Evolutionary conservation across 1,140 invertebrate species (phyloP).

Genomic region (Euglossa dilemma): DNA sequence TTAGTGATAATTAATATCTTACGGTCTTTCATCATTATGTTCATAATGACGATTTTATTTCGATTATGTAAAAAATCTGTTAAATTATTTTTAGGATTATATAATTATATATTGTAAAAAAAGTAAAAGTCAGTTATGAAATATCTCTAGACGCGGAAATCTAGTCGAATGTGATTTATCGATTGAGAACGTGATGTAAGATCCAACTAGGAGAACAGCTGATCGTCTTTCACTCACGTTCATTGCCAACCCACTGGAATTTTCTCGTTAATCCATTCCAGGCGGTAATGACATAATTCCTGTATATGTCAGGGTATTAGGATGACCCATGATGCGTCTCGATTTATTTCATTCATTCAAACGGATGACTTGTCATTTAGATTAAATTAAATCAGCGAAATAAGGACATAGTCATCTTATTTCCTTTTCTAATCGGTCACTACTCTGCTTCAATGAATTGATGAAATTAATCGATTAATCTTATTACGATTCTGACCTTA

Average conservation of each 20-base stretch:
- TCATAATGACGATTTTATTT: background rate
- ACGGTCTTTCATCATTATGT: background rate
- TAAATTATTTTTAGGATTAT: too few relatives aligned
- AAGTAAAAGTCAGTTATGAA: too few relatives aligned
- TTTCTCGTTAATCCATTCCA: constrained; percentile 15
- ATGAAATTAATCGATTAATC: too few relatives aligned
- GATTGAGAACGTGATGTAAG: background rate
- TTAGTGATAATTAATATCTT: background rate
- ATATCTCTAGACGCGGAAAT: background rate
- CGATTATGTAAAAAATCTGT: too few relatives aligned
- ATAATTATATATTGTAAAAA: too few relatives aligned
- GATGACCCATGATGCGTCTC: background rate
- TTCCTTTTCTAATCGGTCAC: background rate
- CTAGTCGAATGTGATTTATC: background rate
- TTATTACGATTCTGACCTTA: background rate
- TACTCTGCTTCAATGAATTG: background rate
- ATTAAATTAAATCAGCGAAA: background rate
- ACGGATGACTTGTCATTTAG: background rate
- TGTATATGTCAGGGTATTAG: background rate
- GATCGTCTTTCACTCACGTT: constrained; percentile 48
- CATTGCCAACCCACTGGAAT: background rate
- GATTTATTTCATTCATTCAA: background rate
- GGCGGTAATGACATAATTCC: background rate
- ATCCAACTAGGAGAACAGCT: constrained; percentile 31
- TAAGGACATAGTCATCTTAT: background rate